Evolutionary conservation across 2,797 vertebrate genomes (phyloP).

Genomic region (Chromobotia macracanthus): DNA sequence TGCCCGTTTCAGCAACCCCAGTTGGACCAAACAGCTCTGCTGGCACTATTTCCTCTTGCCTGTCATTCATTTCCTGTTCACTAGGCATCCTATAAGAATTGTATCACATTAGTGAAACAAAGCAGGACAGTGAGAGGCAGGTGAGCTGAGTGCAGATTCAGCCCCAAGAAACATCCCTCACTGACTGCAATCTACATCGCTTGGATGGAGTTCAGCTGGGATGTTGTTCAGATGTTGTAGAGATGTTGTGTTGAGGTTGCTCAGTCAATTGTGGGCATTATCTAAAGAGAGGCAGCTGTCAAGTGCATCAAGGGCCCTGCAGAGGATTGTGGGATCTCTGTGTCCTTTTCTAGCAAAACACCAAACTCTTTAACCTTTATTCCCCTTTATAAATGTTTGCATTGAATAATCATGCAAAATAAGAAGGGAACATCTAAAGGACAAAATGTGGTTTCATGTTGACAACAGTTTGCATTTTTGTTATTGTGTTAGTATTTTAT

Average conservation of each 20-base stretch:
- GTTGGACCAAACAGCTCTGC: not conserved
- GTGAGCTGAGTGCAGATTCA: constrained; percentile 18
- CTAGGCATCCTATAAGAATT: not conserved
- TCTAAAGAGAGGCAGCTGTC: constrained; percentile 42
- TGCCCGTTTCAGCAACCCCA: not conserved
- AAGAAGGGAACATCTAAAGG: too few relatives aligned
- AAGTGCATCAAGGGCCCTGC: constrained; percentile 25
- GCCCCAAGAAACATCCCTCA: not conserved
- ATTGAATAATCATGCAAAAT: not conserved
- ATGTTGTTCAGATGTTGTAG: too few relatives aligned
- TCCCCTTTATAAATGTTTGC: not conserved
- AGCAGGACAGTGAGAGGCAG: constrained; percentile 18
- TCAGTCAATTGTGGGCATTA: constrained; percentile 13
- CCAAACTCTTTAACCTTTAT: too few relatives aligned
- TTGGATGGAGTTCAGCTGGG: constrained; percentile 11
- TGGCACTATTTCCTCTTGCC: constrained; percentile 4
- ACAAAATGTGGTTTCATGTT: not conserved
- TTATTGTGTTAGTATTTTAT: not conserved
- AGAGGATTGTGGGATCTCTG: constrained; percentile 28
- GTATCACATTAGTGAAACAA: too few relatives aligned
- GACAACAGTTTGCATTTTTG: not conserved
- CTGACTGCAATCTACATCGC: not conserved
- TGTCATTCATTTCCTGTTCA: not conserved
- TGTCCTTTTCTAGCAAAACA: too few relatives aligned
- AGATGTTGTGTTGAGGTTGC: constrained; percentile 25